Evolutionary conservation across 1,140 invertebrate species (phyloP).

Genomic region (Leptopilina clavipes): DNA sequence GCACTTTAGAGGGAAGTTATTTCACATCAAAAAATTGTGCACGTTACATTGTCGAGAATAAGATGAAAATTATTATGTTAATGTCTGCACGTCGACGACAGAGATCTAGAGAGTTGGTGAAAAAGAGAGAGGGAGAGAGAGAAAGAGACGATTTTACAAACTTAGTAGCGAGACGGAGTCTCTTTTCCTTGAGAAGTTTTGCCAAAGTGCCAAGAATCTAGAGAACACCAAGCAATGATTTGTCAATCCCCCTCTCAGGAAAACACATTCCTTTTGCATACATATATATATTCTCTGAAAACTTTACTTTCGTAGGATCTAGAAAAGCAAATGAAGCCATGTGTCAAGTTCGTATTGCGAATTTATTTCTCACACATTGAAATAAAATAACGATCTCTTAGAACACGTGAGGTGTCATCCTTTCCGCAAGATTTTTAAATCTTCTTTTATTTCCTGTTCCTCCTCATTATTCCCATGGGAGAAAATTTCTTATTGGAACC

Average conservation of each 20-base stretch:
- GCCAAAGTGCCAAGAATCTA: conserved; percentile 23
- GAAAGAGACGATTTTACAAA: neutral
- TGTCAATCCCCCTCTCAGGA: conserved; percentile 1
- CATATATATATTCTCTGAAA: no score
- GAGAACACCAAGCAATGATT: conserved; percentile 11
- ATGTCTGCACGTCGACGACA: neutral
- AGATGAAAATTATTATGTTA: conserved; percentile 2
- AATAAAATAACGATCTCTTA: conserved; percentile 15
- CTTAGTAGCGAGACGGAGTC: conserved; percentile 1
- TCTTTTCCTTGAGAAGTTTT: neutral
- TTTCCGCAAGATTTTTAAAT: conserved; percentile 13
- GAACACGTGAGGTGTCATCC: conserved; percentile 20
- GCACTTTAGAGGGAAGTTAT: neutral
- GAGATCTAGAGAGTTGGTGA: neutral
- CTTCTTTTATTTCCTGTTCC: conserved; percentile 7
- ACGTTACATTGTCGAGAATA: neutral
- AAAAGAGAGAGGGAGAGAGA: no score
- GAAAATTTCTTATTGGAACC: neutral
- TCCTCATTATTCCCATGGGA: neutral
- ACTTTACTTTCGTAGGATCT: conserved; percentile 11
- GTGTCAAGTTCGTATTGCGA: conserved; percentile 32
- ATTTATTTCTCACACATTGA: conserved; percentile 29
- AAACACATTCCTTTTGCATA: conserved; percentile 27
- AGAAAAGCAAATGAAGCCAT: conserved; percentile 32
- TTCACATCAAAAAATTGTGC: neutral